Conservation (phyloP, 2,113 vertebrate genomes). For the Cyanoramphus novaezelandiae region DNA sequence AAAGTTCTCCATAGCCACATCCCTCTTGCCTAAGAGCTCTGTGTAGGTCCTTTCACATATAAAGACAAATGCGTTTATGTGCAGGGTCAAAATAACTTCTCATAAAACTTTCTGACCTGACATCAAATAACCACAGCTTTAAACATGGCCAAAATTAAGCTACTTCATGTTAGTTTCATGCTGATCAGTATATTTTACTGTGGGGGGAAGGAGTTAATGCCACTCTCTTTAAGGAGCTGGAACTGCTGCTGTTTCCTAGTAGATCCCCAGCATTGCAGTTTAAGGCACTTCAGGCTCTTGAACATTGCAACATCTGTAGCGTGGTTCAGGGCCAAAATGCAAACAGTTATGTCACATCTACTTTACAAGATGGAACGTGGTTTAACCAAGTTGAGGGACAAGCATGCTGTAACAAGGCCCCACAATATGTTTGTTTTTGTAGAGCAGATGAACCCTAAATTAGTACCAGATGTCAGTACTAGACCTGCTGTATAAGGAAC, state of each 20-base stretch:
- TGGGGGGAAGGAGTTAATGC: background rate
- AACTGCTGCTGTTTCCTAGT: constrained; percentile 1
- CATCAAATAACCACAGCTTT: background rate
- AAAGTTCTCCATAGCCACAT: background rate
- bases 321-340: constrained; percentile 29
- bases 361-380: constrained; percentile 50
- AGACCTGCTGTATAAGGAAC: constrained; percentile 54
- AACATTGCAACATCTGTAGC: constrained; percentile 35
- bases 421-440: constrained; percentile 67
- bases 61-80: background rate
- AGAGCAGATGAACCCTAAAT: constrained; percentile 65
- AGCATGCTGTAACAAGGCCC: constrained; percentile 50
- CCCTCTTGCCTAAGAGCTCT: background rate
- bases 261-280: background rate
- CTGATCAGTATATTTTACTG: background rate
- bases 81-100: background rate
- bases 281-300: constrained; percentile 22
- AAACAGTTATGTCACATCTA: constrained; percentile 64
- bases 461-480: constrained; percentile 62
- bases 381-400: constrained; percentile 62
- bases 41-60: background rate
- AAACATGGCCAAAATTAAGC: background rate
- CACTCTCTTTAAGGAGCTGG: background rate
- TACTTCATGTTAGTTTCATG: background rate
- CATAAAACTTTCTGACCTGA: background rate